Base-by-base conservation (phyloP, 2,113 vertebrate species). In the Myanophis thanlyinensis region DNA sequence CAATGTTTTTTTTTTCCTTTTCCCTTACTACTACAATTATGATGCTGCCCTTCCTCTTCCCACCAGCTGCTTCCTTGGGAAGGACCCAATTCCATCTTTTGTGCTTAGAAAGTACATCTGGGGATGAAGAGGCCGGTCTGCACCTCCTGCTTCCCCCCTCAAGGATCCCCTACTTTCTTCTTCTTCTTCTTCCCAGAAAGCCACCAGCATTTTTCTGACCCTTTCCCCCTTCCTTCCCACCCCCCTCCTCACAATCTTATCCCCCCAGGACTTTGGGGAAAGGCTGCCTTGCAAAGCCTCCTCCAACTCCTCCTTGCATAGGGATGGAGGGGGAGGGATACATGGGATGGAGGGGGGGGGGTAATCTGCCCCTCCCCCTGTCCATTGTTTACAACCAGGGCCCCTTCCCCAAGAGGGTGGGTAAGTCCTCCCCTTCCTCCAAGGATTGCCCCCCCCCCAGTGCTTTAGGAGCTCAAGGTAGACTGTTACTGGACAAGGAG, bases 361-460 rank as follows among this genome's bases (percentile, higher is more conserved):
- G 11, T 4, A 67, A 67, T n/a, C 11, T 13, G 62, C 62, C 30
- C 1, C 27, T 5, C 67, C 4, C 13, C 1, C 67, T 40, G 20
- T 10, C 22, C 23, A 52, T 35, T 40, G 20, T 22, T 49, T 40
- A 15, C 51, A 88, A 54, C 51, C 23, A 53, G 25, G 49, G 20
- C n/a, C 51, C 51, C 49, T 1, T 25, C 25, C 35, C 10, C 6
- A 47, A 54, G 22, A 67, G 59, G 30, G n/a, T 2, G 25, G 4
- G 54, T 0, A 2, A 2, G 48, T 8, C 22, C 3, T 1, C 2
- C 67, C 67, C 5, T 1, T 10, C 73, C 5, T 9, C 49, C 1
- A 15, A 1, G 25, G 9, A 8, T 35, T 23, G 44, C n/a, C 23
- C 7, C 23, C 6, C 0, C 5, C 6, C 2, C 35, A 23, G 48